phyloP scores from a whole-genome alignment of 2,113 vertebrate species.

The Pristiophorus japonicus region DNA sequence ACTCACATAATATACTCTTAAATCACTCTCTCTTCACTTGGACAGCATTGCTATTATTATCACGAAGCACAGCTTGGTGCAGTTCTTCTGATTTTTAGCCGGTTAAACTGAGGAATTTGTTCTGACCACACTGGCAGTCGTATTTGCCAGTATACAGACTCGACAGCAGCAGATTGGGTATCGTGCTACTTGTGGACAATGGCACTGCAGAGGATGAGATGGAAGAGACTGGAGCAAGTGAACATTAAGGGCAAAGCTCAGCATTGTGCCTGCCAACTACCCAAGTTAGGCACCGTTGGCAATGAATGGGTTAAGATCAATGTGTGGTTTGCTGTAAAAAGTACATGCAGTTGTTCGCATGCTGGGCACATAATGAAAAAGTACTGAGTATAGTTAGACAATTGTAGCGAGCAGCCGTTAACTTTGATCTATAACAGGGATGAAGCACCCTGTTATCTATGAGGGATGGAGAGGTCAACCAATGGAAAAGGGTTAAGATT shows the following conservation, averaged over 20 bases:
- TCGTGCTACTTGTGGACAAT: neutral
- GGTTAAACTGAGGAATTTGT: too few relatives aligned
- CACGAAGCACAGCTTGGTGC: neutral
- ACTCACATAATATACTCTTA: neutral
- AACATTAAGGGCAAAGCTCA: too few relatives aligned
- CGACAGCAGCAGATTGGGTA: neutral
- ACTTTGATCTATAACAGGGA: neutral
- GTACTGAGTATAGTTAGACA: neutral
- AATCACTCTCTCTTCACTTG: neutral
- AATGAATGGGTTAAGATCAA: neutral
- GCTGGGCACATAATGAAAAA: neutral
- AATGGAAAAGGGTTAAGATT: neutral
- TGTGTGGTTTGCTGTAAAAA: neutral
- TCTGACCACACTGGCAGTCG: neutral
- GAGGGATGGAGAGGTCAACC: neutral
- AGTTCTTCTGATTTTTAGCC: neutral
- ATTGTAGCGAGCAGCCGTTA: neutral
- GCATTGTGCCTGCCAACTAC: neutral
- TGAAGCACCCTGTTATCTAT: neutral
- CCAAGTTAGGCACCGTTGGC: neutral
- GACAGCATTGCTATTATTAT: neutral
- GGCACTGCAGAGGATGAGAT: neutral
- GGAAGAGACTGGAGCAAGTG: neutral
- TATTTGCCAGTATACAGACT: neutral
- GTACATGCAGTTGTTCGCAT: neutral